Conservation (phyloP, 2,113 vertebrate genomes). For the Cyanoliseus patagonus region DNA sequence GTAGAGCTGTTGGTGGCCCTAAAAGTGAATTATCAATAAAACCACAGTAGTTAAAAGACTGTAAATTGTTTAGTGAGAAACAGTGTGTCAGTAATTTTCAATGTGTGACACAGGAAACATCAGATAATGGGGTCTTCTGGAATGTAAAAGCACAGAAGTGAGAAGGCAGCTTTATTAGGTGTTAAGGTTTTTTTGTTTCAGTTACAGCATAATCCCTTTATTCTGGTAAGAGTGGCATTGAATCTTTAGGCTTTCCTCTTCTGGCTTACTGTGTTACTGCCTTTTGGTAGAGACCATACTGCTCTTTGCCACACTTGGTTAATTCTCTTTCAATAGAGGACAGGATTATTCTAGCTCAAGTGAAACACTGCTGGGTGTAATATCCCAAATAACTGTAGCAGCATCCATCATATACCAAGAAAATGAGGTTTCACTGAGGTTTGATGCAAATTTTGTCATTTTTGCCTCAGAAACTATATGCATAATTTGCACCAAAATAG, state of each 20-base stretch:
- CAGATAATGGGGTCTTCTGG: not conserved
- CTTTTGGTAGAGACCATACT: not conserved
- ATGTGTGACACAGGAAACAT: not conserved
- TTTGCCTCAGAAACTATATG: not conserved
- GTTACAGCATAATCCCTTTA: not conserved
- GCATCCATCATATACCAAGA: not conserved
- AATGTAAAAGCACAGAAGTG: not conserved
- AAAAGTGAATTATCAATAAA: not conserved
- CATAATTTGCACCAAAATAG: not conserved
- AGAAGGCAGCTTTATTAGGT: not conserved
- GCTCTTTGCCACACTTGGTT: not conserved
- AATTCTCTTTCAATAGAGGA: not conserved
- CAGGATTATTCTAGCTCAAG: constrained; percentile 33
- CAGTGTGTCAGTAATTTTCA: not conserved
- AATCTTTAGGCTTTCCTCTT: not conserved
- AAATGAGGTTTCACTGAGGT: not conserved
- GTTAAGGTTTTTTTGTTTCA: not conserved
- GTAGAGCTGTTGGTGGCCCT: not conserved
- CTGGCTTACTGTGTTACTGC: not conserved
- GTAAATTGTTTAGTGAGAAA: not conserved
- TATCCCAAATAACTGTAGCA: not conserved
- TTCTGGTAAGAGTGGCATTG: not conserved
- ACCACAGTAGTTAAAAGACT: not conserved
- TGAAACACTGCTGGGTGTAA: not conserved
- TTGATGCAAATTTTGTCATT: not conserved